Evolutionary conservation across 2,113 vertebrate species (phyloP).

Genomic region (Halcyon malimbica): DNA sequence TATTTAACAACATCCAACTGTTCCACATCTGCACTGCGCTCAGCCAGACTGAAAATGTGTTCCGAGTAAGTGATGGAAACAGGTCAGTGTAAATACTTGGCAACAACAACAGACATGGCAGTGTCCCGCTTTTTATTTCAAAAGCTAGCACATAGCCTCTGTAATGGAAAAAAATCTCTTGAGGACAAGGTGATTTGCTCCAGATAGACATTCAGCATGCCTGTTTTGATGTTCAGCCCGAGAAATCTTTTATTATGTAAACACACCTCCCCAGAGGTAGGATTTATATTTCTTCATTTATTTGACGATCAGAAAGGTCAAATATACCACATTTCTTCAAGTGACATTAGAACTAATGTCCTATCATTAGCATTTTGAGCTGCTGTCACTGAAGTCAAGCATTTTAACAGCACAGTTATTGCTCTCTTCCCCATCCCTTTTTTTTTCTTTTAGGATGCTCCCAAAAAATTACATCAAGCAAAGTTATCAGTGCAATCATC

Average conservation of each 20-base stretch:
- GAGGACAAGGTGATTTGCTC: neutral
- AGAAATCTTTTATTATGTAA: neutral
- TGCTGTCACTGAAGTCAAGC: neutral
- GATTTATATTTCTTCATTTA: conserved; percentile 17
- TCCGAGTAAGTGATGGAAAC: conserved; percentile 43
- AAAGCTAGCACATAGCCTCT: neutral
- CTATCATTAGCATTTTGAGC: neutral
- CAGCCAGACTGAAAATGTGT: conserved; percentile 38
- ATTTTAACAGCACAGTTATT: neutral
- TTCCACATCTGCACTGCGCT: conserved; percentile 47
- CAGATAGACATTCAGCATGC: neutral
- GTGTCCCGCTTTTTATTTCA: neutral
- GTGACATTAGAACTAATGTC: neutral
- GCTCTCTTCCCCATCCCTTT: neutral
- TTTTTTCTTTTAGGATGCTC: neutral
- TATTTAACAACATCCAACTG: conserved; percentile 58
- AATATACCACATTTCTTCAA: conserved; percentile 13
- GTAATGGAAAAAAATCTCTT: neutral
- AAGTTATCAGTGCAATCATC: neutral
- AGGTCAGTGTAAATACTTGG: conserved; percentile 50
- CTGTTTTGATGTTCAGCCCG: neutral
- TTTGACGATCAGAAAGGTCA: conserved; percentile 15
- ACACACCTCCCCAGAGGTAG: neutral
- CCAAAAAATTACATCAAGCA: neutral
- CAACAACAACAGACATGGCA: conserved; percentile 5